Evolutionary conservation across 2,888 invertebrate species (phyloP), one percentile per base, ranked within the genome.

Genomic region (Protonemura montana): DNA sequence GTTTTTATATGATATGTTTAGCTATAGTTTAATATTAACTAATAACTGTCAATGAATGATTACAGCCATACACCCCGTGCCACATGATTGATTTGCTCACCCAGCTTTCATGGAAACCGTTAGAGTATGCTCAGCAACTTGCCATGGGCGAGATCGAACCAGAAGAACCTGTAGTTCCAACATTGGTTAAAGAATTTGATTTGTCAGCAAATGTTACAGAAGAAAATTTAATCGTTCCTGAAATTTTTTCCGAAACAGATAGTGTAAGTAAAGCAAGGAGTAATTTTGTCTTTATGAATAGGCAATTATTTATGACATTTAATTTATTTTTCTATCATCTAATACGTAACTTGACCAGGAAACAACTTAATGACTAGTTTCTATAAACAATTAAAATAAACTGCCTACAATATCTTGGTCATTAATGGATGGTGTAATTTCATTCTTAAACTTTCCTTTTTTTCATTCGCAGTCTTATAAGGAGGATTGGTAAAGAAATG

Each of bases 41-140:
- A 25, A 26, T 27, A 10, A 26, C 5, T 26, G 0, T 26, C 10
- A 21, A 21, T 78, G 27, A 5, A 16, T 78, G 0, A 26, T 78
- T 27, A 1, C 78, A 78, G 78, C 1, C 78, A 3, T 25, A 78
- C 26, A 10, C 28, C 2, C 78, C 78, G 13, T 25, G 26, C 10
- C 25, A 78, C 78, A 78, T 78, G 78, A 10, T 78, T 10, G 28
- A 78, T 3, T 2, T 78, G 78, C 78, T 78, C 10, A 10, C n/a
- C 26, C 0, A 10, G n/a, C 28, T 78, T 10, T 78, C 78, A 78
- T 78, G 78, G 78, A 78, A 78, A 25, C 78, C 78, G 27, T 6
- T 78, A 27, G 78, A 78, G 26, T 28, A 78, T 28, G 78, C 78
- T 26, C 78, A 78, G 26, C n/a, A 78, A 28, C 26, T 78, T 25